Evolutionary conservation across 1,140 invertebrate species (phyloP).

Genomic region (Drosophila sucinea): DNA sequence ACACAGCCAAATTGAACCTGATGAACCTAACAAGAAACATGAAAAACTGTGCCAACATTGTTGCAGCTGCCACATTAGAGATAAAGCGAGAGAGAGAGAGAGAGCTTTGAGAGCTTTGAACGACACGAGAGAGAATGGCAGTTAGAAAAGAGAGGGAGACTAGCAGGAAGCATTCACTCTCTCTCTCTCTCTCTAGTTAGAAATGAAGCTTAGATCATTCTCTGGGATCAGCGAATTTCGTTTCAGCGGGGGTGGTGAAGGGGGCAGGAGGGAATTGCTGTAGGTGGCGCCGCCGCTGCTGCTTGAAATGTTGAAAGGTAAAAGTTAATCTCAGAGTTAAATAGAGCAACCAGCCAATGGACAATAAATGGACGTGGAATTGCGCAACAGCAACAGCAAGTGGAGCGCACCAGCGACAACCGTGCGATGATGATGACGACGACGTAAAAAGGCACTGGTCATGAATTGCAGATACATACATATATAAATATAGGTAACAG

Average conservation of each 20-base stretch:
- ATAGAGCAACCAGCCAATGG: slow-evolving; percentile 56
- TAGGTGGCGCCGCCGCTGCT: slow-evolving; percentile 17
- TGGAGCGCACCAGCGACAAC: slow-evolving; percentile 46
- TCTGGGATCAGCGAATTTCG: slow-evolving; percentile 30
- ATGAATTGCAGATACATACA: slow-evolving; percentile 10
- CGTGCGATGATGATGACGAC: slow-evolving; percentile 14
- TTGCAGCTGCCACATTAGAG: slow-evolving; percentile 41
- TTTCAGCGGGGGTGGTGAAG: slow-evolving; percentile 10
- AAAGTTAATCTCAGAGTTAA: slow-evolving; percentile 62
- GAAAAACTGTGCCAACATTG: slow-evolving; percentile 38
- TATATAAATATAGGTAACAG: slow-evolving; percentile 1
- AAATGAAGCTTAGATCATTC: slow-evolving; percentile 38
- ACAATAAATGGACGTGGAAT: slow-evolving; percentile 53
- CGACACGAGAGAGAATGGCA: slow-evolving; percentile 18
- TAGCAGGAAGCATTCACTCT: slow-evolving; percentile 38
- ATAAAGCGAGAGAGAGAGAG: slow-evolving; percentile 36
- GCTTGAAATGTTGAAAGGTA: slow-evolving; percentile 53
- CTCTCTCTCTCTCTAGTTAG: not conserved
- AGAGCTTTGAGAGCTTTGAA: slow-evolving; percentile 23
- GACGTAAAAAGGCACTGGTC: not conserved
- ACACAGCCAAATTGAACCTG: slow-evolving; percentile 17
- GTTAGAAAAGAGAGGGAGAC: slow-evolving; percentile 21
- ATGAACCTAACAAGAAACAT: slow-evolving; percentile 17
- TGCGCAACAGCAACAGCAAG: slow-evolving; percentile 63
- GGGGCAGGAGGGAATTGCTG: not conserved